Evolutionary conservation across 2,888 invertebrate species (phyloP), one percentile per base, ranked within the genome.

Genomic region (Amblyjoppa proteus): DNA sequence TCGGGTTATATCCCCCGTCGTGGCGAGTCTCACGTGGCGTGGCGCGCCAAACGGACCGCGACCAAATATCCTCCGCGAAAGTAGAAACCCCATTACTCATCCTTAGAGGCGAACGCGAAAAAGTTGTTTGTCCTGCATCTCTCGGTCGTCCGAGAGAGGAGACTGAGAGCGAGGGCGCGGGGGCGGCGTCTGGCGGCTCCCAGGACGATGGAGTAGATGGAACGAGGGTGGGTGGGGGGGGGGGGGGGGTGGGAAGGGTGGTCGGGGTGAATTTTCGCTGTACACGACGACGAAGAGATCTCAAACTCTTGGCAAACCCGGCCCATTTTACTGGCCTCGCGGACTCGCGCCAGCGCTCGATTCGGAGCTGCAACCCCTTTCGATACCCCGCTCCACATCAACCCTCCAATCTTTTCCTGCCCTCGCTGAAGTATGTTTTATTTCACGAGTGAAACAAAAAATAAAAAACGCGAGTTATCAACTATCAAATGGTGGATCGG

Each of bases 41-140:
- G 90, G 89, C 87, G 89, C 88, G 90, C 89, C 90, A 91, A 91
- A 90, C 91, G 91, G 89, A 90, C 90, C 89, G 89, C 89, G 91
- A 91, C 90, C 90, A 89, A 92, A 92, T 92, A 90, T 91, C 91
- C 89, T 90, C 87, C 88, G 77, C 89, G 88, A 91, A 91, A 90
- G 92, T 90, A 89, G 90, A 91, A 90, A 90, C 88, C 88, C 89
- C 88, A 91, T 91, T 90, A 91, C 86, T 91, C 91, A 92, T 91
- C 88, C 89, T 90, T 89, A 87, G 88, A 88, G 89, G 88, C 90
- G 88, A 90, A 90, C 90, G 91, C 90, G 91, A 93, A 92, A 91
- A 92, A 93, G 92, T 93, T 92, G 93, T 93, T 93, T 92, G 92
- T 92, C 93, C 91, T 91, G 92, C 90, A 90, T 90, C 90, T 90